Percentiles rank a stretch among this genome's conserved stretches.
Conservation (phyloP, 2,797 vertebrate species). For the Phalloptychus januarius region DNA sequence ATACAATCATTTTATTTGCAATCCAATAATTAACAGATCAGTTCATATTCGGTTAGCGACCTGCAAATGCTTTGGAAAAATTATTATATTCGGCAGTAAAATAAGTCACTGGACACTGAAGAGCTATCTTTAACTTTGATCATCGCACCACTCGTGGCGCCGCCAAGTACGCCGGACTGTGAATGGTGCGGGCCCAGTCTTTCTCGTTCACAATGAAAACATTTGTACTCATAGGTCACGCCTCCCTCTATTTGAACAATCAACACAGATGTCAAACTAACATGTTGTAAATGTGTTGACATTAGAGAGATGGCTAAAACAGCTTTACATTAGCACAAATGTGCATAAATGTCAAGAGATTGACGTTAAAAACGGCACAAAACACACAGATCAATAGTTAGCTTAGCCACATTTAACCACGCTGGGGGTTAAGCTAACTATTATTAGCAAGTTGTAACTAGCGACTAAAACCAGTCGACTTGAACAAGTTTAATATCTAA, state of each 20-base stretch:
- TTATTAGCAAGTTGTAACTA: slow-evolving; percentile 11
- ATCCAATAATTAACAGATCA: not conserved
- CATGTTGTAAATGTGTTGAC: not conserved
- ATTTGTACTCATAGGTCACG: slow-evolving; percentile 41
- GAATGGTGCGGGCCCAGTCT: slow-evolving; percentile 2
- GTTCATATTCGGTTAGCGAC: not conserved
- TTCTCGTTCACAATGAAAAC: slow-evolving; percentile 19
- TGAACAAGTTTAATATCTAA: not conserved
- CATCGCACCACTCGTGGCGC: not conserved
- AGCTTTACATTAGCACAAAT: not conserved
- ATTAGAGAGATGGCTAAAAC: not conserved
- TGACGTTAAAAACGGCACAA: not conserved
- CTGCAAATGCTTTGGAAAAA: not conserved
- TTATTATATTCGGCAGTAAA: not conserved
- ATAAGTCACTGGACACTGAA: not conserved
- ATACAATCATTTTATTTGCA: not conserved
- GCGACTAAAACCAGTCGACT: not conserved
- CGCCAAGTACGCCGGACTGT: not conserved
- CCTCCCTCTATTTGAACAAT: slow-evolving; percentile 37
- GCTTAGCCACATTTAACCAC: slow-evolving; percentile 25
- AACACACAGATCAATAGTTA: slow-evolving; percentile 12
- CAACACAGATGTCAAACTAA: not conserved
- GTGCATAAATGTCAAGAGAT: not conserved
- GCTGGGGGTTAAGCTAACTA: not conserved
- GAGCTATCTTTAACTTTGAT: not conserved